These are phyloP conservation scores for Anorthoa munda DNA, from an alignment of 2,888 invertebrate genomes.

Conservation along the genomic window DNA sequence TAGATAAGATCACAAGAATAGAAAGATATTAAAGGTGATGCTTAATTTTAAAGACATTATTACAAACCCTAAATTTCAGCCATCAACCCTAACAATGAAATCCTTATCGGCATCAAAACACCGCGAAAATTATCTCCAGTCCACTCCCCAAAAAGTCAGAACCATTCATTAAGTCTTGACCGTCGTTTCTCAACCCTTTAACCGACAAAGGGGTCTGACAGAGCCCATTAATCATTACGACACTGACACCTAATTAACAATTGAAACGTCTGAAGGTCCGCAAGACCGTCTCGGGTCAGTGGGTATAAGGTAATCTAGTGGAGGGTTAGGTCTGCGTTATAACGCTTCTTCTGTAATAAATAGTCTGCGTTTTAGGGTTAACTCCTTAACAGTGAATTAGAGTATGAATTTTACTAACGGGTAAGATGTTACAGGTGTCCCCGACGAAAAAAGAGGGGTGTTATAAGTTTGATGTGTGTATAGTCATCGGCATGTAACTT, in stretches of 20 bases:
- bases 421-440: not conserved
- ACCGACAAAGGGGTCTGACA: conserved; percentile 71
- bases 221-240: conserved; percentile 72
- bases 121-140: conserved; percentile 59
- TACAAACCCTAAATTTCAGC: conserved; percentile 4
- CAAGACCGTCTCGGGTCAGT: conserved; percentile 66
- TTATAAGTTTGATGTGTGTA: no score
- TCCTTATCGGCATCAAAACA: conserved; percentile 48
- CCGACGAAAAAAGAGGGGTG: no score
- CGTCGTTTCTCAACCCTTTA: conserved; percentile 70
- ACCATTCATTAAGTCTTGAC: conserved; percentile 68
- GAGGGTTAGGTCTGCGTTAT: conserved; percentile 43
- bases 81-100: conserved; percentile 42
- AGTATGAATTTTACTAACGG: conserved; percentile 6
- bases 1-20: no score
- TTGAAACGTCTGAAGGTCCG: conserved; percentile 70
- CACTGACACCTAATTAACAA: conserved; percentile 75
- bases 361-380: conserved; percentile 26
- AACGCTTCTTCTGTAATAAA: conserved; percentile 50
- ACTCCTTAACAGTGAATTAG: conserved; percentile 8
- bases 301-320: conserved; percentile 67
- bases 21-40: no score
- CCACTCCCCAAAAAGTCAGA: conserved; percentile 59
- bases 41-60: no score
- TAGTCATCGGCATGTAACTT: no score